Evolutionary conservation across 2,797 vertebrate species (phyloP), one percentile per base, ranked within the genome.

Genomic region (Mallotus villosus): DNA sequence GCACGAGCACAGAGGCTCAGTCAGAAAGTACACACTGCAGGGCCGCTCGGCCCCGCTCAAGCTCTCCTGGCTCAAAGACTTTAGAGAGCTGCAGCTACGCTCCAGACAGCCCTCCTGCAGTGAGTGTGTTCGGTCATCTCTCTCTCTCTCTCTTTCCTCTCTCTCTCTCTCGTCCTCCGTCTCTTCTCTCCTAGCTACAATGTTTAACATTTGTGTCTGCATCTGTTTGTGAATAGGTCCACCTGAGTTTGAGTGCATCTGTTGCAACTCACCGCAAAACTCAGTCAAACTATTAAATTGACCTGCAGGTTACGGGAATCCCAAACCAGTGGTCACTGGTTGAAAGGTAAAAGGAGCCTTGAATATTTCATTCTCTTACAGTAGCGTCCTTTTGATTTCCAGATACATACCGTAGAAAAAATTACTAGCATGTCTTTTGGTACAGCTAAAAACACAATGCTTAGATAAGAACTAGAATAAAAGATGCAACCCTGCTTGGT

Each of bases 61-160:
- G 85, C 94, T 95, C 65, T 95, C 97, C 1, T 99, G 98, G 98
- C 94, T 99, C 74, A 97, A 96, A 82, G 96, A 99, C 74, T 92
- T 99, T 80, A 91, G 91, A 58, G 94, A 96, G 67, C 92, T 98
- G 17, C 96, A 97, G 87, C 95, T 98, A 65, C 78, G 90, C 1
- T 93, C 94, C 78, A 93, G 89, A 7, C 89, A 94, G 75, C 90
- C 92, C 0, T 16, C 91, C 8, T 97, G 95, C 94, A 88, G 98
- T 98, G 84, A 93, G 96, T 89, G 14, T 24, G 24, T 32, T 24
- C 46, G 17, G 8, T 19, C 55, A 16, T 9, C 19, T 63, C 27
- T 63, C 19, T 5, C 7, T 29, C 51, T 63, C 62, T 64, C 29
- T 34, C 63, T 46, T 2, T n/a, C 2, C n/a, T 41, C n/a, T 41